A percentile compares a stretch with the other conserved stretches of the same genome.
phyloP scores from a whole-genome alignment of 2,113 vertebrate genomes.

The Melanotaenia duboulayi region DNA sequence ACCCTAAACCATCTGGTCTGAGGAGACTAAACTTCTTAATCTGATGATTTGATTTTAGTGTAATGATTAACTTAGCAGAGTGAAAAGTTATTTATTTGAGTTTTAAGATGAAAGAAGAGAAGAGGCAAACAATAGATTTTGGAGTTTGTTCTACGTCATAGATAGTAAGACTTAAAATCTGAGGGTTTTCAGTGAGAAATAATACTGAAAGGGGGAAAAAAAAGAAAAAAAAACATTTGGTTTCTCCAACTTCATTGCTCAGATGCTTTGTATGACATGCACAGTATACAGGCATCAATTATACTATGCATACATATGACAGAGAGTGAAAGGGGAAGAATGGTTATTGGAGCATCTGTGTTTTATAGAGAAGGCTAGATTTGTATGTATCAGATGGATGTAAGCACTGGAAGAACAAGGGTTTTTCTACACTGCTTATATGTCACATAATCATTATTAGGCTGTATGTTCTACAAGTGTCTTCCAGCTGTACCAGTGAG shows the following conservation, averaged over 20 bases:
- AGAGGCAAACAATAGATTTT: not conserved
- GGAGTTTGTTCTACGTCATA: not conserved
- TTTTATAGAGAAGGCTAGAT: slow-evolving; percentile 20
- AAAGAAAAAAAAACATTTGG: not conserved
- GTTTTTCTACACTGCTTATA: slow-evolving; percentile 7
- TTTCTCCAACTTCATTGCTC: not conserved
- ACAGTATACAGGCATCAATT: no score
- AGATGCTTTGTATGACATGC: not conserved
- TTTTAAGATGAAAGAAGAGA: slow-evolving; percentile 2
- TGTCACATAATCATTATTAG: not conserved
- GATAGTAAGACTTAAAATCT: not conserved
- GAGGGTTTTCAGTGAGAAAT: not conserved
- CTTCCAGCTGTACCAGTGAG: slow-evolving; percentile 21
- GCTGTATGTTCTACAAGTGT: slow-evolving; percentile 18
- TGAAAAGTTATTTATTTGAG: not conserved
- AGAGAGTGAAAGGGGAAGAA: not conserved
- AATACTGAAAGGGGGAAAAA: slow-evolving; percentile 1
- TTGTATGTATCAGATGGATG: slow-evolving; percentile 9
- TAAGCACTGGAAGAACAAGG: slow-evolving; percentile 15
- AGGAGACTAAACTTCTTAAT: not conserved
- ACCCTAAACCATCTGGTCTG: not conserved
- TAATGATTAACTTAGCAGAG: not conserved
- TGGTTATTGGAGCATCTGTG: slow-evolving; percentile 9
- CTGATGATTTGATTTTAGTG: not conserved
- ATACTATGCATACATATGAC: not conserved